Base-by-base conservation (phyloP, 2,888 invertebrate genomes). In the Ophion slaviceki region DNA sequence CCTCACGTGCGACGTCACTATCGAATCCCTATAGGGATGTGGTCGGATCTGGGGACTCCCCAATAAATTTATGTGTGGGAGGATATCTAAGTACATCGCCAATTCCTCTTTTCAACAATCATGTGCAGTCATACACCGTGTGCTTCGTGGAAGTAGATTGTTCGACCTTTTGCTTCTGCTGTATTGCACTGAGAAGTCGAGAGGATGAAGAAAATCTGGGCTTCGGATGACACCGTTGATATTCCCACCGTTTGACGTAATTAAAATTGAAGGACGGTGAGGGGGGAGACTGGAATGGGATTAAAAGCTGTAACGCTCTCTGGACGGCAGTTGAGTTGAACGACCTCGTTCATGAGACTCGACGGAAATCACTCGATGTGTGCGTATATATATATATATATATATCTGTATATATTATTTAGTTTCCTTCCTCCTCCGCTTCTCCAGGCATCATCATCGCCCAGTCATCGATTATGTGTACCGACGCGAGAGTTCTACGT, bases 391-490 rank as follows among this genome's bases (percentile, higher is more conserved):
- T 45, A n/a, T 40, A 1, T 3, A 45, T 40, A 40, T 7, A 47
- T 70, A n/a, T 40, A 1, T 3, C 20, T 40, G 20, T 7, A 47
- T 70, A 70, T 45, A 70, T 70, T 66, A 79, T 85, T 68, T 28
- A 53, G 68, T 78, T 24, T 40, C 45, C 75, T 14, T 28, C 45
- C 32, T 3, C 17, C 59, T 67, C 45, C 24, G 14, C 59, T 53
- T 68, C 24, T 36, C 53, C 70, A 17, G 70, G 17, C 61, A 66
- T 64, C 61, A 78, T 77, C 82, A 71, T 80, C 64, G 67, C 24
- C 78, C 76, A 80, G 86, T 83, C 83, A 86, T 83, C 80, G 86
- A 86, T 86, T 80, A 86, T 86, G 77, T 72, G 72, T 68, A 64
- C 57, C 85, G 80, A 77, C 80, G 82, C 62, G 71, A 7, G 36